Base-by-base conservation (phyloP, 2,888 invertebrate species). In the Exephanes ischioxanthus region DNA sequence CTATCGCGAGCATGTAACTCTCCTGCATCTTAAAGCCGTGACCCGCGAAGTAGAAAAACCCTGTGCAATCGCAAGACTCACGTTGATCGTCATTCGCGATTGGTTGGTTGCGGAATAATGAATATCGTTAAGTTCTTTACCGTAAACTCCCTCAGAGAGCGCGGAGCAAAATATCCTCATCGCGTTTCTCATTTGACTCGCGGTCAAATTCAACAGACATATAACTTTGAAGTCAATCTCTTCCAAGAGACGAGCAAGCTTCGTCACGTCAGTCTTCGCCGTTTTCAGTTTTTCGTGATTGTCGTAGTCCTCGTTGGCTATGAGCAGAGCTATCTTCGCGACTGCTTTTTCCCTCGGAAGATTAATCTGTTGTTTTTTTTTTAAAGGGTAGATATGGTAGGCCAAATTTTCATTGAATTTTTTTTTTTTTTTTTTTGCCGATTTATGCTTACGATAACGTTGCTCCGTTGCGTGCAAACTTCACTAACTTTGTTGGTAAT, bases 21-120 rank as follows among this genome's bases (percentile, higher is more conserved):
- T 93, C 93, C 48, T 93, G 92, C 90, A 93, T 91, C 80, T 91
- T 91, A 66, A 93, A 94, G 70, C 94, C 94, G 88, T 94, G 94
- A 0, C 94, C 94, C 77, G 91, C 94, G 83, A 92, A 94, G 80
- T 94, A 94, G 80, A 94, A 92, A 9, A 94, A 82, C 68, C 91
- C 94, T 93, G 78, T 11, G 79, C 68, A 22, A 85, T 84, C 14
- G 33, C 33, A 26, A 66, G 77, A 53, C 4, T 83, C 58, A 67
- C 67, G 33, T 72, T 48, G 6, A 71, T 37, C 41, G 68, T 68
- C 22, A 16, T 66, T 1, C 66, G 3, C 19, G n/a, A 19, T 19
- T 16, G 11, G 3, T 55, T 3, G 0, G 11, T 9, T 22, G 5
- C 30, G 3, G 11, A 26, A 14, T 4, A 14, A 61, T 16, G 11